phyloP scores from a whole-genome alignment of 53 echinoderm and acorn worm species.

The Holothuria leucospilota region DNA sequence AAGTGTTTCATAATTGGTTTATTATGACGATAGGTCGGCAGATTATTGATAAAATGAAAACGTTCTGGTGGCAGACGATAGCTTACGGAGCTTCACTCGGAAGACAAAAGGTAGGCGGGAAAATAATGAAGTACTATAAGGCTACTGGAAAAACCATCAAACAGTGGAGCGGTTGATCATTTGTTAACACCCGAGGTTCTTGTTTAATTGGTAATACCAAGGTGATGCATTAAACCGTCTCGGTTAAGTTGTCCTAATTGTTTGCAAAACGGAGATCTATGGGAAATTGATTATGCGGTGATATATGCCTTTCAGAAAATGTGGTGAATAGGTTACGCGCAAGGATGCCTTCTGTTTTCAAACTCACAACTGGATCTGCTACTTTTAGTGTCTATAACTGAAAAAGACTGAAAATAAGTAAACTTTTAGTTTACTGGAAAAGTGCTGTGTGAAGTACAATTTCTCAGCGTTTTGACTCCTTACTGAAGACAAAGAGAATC shows the following conservation, averaged over 20 bases:
- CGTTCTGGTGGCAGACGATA: neutral
- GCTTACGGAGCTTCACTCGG: neutral
- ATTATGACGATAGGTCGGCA: constrained; percentile 23
- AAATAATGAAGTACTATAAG: neutral
- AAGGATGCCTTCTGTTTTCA: no score
- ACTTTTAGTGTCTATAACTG: no score
- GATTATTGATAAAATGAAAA: constrained; percentile 35
- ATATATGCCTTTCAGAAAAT: no score
- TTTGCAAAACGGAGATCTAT: constrained; percentile 23
- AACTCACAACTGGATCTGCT: no score
- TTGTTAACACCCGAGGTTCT: constrained; percentile 22
- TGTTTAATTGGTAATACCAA: constrained; percentile 35
- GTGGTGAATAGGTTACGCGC: no score
- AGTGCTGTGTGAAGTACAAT: no score
- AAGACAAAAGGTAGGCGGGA: neutral
- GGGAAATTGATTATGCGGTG: constrained; percentile 9
- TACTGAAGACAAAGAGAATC: no score
- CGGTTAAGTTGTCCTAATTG: constrained; percentile 28
- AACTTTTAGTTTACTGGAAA: no score
- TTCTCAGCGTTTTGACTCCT: no score
- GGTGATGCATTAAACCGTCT: constrained; percentile 9
- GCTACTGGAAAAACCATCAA: constrained; percentile 20
- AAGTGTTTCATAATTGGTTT: constrained; percentile 20
- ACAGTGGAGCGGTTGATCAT: constrained; percentile 29
- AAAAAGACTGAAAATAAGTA: no score